These are phyloP conservation scores for Pollachius pollachius DNA, from an alignment of 2,113 vertebrate genomes.

Conservation along the genomic window DNA sequence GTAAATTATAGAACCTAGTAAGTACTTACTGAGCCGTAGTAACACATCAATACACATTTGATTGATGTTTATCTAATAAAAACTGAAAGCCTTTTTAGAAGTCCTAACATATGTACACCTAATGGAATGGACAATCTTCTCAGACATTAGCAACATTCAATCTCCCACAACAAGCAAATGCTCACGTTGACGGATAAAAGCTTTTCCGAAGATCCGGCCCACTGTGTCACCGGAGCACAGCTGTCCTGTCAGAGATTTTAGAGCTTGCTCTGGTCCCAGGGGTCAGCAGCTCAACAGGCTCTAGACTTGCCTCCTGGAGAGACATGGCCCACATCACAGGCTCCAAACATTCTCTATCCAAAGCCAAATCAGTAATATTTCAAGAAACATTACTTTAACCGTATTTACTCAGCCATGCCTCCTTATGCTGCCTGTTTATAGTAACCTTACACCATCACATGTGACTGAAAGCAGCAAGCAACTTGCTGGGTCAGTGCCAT, in stretches of 20 bases:
- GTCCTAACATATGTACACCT: too few species aligned
- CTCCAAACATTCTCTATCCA: slow-evolving; percentile 19
- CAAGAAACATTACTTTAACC: slow-evolving; percentile 1
- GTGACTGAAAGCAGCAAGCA: background rate
- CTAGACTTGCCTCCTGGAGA: slow-evolving; percentile 50
- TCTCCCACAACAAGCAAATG: too few species aligned
- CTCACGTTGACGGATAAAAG: background rate
- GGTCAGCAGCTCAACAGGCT: slow-evolving; percentile 52
- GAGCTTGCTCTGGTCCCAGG: slow-evolving; percentile 38
- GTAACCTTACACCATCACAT: background rate
- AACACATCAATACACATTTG: too few species aligned
- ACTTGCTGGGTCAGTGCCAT: background rate
- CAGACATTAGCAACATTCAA: too few species aligned
- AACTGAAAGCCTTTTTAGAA: too few species aligned
- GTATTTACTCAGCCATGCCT: background rate
- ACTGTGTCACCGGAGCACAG: slow-evolving; percentile 36
- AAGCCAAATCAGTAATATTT: background rate
- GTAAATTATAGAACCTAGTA: slow-evolving; percentile 21
- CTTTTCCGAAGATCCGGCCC: slow-evolving; percentile 20
- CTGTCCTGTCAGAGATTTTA: slow-evolving; percentile 46
- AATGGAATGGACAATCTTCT: too few species aligned
- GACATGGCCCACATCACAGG: slow-evolving; percentile 34
- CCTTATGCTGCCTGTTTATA: background rate
- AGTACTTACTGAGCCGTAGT: slow-evolving; percentile 47
- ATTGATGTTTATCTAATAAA: too few species aligned